Base-by-base conservation (phyloP, 2,113 vertebrate genomes). In the Ageneiosus marmoratus region DNA sequence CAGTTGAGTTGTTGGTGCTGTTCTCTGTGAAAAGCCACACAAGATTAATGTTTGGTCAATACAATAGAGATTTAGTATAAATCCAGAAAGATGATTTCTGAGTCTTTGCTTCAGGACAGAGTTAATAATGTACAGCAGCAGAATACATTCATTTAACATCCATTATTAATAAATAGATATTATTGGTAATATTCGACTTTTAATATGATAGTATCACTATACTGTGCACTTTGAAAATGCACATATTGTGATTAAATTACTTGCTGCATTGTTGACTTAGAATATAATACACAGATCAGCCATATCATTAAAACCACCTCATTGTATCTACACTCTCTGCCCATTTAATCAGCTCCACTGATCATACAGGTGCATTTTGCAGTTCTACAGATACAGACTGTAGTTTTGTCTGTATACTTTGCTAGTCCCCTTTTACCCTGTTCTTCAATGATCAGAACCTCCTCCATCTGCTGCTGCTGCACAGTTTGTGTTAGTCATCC, bases 1-100 rank as follows among this genome's bases (percentile, higher is more conserved):
- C 95, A 0, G 96, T 95, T 2, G 97, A 97, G 84, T 98, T 98
- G 85, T 97, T 98, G 20, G 96, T 96, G 44, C 94, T 92, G 88
- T 95, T 99, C 86, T 98, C 97, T 98, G 88, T 46, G 37, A 41
- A 41, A 41, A 41, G 2, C 37, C 5, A n/a, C 13, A 56, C 27
- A 29, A 0, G n/a, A 0, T 32, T 63, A 63, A 18, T 18, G 15
- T 16, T 63, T 34, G 6, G 29, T 8, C 62, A 32, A 1, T 34
- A 63, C n/a, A 63, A 63, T 15, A 18, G 13, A 34, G 13, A 58
- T 12, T 8, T 9, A 9, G 53, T 56, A 24, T 56, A n/a, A 56
- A 56, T 56, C 55, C 55, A 56, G 55, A 56, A 56, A 2, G 22
- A 24, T 56, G 22, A 56, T 56, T 24, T 1, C 18, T 5, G 3